These are phyloP conservation scores for Sesamia inferens DNA, from an alignment of 2,888 invertebrate species.

Conservation along the genomic window DNA sequence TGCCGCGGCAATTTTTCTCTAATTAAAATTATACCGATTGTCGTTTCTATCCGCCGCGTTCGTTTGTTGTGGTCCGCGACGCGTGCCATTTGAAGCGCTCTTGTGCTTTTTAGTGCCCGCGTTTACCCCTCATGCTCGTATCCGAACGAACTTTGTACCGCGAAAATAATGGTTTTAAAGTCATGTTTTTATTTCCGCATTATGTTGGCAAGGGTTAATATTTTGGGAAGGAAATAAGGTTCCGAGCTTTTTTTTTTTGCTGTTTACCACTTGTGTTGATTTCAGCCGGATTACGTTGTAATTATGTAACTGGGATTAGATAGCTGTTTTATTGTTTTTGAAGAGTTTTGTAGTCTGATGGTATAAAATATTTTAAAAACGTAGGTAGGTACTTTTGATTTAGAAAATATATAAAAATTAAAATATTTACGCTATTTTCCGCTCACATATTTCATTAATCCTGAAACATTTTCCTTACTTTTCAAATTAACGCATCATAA, in stretches of 20 bases:
- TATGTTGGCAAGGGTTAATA: constrained; percentile 70
- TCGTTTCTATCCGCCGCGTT: constrained; percentile 80
- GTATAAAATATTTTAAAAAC: not conserved
- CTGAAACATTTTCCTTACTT: constrained; percentile 42
- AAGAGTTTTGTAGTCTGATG: not conserved
- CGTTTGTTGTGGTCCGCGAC: constrained; percentile 88
- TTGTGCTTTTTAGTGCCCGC: constrained; percentile 88
- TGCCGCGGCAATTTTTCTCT: constrained; percentile 87
- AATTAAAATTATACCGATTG: constrained; percentile 90
- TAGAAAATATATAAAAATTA: not conserved
- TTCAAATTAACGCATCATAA: constrained; percentile 59
- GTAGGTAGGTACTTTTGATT: no score
- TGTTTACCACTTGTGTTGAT: constrained; percentile 30
- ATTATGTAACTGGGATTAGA: constrained; percentile 10
- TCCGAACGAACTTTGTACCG: constrained; percentile 72
- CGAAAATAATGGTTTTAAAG: constrained; percentile 77
- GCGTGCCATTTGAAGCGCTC: constrained; percentile 86
- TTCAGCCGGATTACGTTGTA: constrained; percentile 16
- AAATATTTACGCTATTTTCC: not conserved
- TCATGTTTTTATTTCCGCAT: constrained; percentile 74
- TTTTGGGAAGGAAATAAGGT: constrained; percentile 62
- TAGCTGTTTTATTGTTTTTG: constrained; percentile 8
- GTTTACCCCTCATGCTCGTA: constrained; percentile 83
- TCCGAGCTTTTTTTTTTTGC: constrained; percentile 20
- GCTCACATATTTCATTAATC: constrained; percentile 5